These are phyloP conservation scores for Myripristis jacobus DNA, from an alignment of 2,797 vertebrate genomes.

Conservation along the genomic window DNA sequence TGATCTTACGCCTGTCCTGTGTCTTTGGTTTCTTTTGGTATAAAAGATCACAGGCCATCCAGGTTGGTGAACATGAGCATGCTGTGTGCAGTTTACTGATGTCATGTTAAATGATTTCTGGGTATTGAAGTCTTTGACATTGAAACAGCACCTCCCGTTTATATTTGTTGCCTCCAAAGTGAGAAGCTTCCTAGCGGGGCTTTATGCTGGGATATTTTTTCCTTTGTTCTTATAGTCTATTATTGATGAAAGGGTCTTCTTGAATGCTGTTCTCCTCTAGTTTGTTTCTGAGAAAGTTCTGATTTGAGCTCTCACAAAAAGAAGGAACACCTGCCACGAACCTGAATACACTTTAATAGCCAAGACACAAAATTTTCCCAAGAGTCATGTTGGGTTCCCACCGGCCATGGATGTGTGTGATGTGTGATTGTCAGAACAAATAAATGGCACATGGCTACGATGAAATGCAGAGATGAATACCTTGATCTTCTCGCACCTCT, in stretches of 20 bases:
- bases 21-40: background rate
- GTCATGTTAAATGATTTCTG: conserved; percentile 9
- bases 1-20: conserved; percentile 24
- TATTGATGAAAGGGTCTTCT: conserved; percentile 57
- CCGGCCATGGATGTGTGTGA: conserved; percentile 15
- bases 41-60: conserved; percentile 10
- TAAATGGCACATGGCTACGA: background rate
- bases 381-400: conserved; percentile 42
- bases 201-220: conserved; percentile 11
- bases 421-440: conserved; percentile 12
- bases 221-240: conserved; percentile 52
- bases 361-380: conserved; percentile 4
- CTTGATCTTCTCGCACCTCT: background rate
- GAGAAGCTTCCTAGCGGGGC: background rate
- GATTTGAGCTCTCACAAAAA: conserved; percentile 35
- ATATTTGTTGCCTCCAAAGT: conserved; percentile 20
- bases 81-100: conserved; percentile 27
- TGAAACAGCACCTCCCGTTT: background rate
- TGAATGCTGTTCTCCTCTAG: conserved; percentile 34
- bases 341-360: background rate
- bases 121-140: conserved; percentile 30
- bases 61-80: conserved; percentile 12
- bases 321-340: background rate
- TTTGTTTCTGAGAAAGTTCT: conserved; percentile 12
- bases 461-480: background rate